Conservation (phyloP, 2,888 invertebrate genomes). For the Doris montereyensis region DNA sequence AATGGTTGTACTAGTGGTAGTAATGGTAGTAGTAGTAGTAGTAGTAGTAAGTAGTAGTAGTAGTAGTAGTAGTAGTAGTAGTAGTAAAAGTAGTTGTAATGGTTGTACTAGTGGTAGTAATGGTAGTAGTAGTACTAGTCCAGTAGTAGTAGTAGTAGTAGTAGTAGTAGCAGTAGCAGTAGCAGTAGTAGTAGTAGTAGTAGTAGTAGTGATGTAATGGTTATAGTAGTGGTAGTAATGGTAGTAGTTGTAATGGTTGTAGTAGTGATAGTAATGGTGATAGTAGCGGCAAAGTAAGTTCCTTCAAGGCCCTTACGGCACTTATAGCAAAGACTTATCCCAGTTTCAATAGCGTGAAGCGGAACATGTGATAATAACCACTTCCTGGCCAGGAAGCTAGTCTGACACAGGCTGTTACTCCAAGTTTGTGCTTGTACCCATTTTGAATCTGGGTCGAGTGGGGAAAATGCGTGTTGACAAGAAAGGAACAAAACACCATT, state of each 20-base stretch:
- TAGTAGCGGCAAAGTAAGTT: too few relatives aligned
- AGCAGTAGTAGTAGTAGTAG: slow-evolving; percentile 17
- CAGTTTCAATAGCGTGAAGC: too few relatives aligned
- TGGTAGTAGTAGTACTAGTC: slow-evolving; percentile 12
- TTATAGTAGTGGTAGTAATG: slow-evolving; percentile 16
- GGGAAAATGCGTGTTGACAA: too few relatives aligned
- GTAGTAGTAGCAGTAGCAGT: slow-evolving; percentile 20
- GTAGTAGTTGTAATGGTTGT: slow-evolving; percentile 7
- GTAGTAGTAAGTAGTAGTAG: background rate
- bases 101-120: background rate
- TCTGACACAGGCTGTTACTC: too few relatives aligned
- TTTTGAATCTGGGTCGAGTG: too few relatives aligned
- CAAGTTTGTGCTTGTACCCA: too few relatives aligned
- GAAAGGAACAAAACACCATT: too few relatives aligned
- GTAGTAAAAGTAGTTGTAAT: background rate
- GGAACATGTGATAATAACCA: too few relatives aligned
- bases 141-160: slow-evolving; percentile 20
- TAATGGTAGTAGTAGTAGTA: background rate
- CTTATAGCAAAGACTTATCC: too few relatives aligned
- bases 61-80: background rate
- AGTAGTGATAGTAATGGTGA: background rate
- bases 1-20: background rate
- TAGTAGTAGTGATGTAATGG: slow-evolving; percentile 20
- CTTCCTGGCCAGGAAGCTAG: too few relatives aligned
- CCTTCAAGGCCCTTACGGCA: too few relatives aligned